Conservation (phyloP, 2,113 vertebrate species). For the Psilopogon haemacephalus region DNA sequence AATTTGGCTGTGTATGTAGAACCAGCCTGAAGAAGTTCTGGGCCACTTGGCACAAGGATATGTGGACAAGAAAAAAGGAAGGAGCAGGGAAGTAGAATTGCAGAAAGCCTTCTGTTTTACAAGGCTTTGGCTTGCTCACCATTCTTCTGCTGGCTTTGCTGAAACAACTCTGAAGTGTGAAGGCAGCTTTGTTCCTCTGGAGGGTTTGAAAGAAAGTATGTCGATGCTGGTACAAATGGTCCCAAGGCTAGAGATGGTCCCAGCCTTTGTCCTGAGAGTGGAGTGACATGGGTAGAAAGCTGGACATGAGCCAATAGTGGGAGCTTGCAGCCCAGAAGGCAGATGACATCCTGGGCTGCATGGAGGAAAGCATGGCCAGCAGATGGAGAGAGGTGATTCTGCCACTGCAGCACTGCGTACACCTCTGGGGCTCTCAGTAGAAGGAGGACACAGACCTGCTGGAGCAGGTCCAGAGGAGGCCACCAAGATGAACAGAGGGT, state of each 20-base stretch:
- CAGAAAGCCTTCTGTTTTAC: not conserved
- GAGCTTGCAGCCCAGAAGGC: too few relatives aligned
- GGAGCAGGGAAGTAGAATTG: not conserved
- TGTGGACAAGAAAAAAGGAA: not conserved
- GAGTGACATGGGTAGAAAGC: not conserved
- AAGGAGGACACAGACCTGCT: too few relatives aligned
- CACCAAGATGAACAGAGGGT: too few relatives aligned
- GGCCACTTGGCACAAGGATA: not conserved
- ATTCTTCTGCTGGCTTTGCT: not conserved
- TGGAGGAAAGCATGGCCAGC: too few relatives aligned
- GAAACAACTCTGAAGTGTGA: not conserved
- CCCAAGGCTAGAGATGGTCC: not conserved
- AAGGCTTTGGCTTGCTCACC: not conserved
- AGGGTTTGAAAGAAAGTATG: not conserved
- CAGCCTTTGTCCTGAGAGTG: not conserved
- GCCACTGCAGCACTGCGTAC: too few relatives aligned
- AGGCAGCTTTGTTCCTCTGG: not conserved
- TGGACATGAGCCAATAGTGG: too few relatives aligned
- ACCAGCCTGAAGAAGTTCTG: not conserved
- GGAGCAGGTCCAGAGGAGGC: too few relatives aligned
- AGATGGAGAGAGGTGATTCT: too few relatives aligned
- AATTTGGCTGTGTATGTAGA: not conserved
- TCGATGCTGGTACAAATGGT: not conserved
- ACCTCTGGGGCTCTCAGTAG: too few relatives aligned
- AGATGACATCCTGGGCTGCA: too few relatives aligned